These are phyloP conservation scores for Pocota personata DNA, from an alignment of 2,888 invertebrate species.

Conservation along the genomic window DNA sequence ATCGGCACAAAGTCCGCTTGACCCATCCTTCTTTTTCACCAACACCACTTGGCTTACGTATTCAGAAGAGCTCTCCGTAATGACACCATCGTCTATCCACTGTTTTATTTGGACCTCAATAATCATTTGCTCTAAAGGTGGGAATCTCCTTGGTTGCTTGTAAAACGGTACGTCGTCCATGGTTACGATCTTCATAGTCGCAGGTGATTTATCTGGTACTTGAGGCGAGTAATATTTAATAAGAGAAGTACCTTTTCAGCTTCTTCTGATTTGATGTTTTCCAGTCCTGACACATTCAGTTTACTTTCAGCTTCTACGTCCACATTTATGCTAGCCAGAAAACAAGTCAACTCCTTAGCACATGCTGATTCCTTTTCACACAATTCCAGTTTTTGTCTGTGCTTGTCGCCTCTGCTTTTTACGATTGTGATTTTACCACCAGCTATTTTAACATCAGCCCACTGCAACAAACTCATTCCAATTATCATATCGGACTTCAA, in stretches of 20 bases:
- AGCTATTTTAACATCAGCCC: not conserved
- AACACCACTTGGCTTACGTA: slow-evolving; percentile 67
- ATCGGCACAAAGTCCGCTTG: not conserved
- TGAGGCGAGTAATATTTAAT: slow-evolving; percentile 5
- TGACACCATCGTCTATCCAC: slow-evolving; percentile 34
- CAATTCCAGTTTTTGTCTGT: not conserved
- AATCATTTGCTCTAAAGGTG: slow-evolving; percentile 23
- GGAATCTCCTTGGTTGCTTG: slow-evolving; percentile 35
- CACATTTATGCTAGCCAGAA: slow-evolving; percentile 5
- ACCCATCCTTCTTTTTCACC: slow-evolving; percentile 72
- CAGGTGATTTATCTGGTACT: slow-evolving; percentile 8
- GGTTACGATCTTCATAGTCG: slow-evolving; percentile 39
- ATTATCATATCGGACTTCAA: not conserved
- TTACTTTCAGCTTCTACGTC: not conserved
- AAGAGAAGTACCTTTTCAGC: too few relatives aligned
- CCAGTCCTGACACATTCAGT: not conserved
- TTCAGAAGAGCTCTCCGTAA: slow-evolving; percentile 58
- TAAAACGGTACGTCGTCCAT: slow-evolving; percentile 35
- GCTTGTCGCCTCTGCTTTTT: not conserved
- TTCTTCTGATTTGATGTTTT: too few relatives aligned
- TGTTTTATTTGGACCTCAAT: slow-evolving; percentile 28
- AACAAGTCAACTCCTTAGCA: not conserved
- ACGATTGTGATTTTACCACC: not conserved
- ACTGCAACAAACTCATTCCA: slow-evolving; percentile 2
- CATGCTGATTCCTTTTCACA: not conserved